A percentile compares a stretch with the other conserved stretches of the same genome.
phyloP scores from a whole-genome alignment of 2,888 invertebrate species.

The Phyto melanocephala region DNA sequence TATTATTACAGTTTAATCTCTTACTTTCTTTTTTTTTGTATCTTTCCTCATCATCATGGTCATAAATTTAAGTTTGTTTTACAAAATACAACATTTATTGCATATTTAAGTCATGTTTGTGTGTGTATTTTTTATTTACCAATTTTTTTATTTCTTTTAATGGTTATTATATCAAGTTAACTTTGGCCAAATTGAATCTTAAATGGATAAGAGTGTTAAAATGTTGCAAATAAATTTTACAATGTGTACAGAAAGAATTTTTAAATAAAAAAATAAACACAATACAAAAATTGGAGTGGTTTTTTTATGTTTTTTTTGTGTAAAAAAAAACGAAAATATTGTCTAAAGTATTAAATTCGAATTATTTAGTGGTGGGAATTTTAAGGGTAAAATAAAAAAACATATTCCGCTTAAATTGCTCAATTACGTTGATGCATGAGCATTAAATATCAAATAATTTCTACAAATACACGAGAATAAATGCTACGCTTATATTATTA shows the following conservation, averaged over 20 bases:
- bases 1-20: background rate
- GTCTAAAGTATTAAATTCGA: background rate
- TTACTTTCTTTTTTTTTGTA: slow-evolving; percentile 4
- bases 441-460: too few relatives aligned
- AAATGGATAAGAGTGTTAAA: background rate
- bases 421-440: too few relatives aligned
- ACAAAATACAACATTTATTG: slow-evolving; percentile 15
- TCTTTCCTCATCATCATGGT: background rate
- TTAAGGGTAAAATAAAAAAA: too few relatives aligned
- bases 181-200: background rate
- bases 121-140: background rate
- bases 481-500: too few relatives aligned
- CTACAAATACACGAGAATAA: too few relatives aligned
- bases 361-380: background rate
- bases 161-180: background rate
- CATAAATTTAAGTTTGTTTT: slow-evolving; percentile 29
- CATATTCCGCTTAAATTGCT: background rate
- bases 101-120: background rate
- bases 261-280: background rate
- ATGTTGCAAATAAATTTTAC: background rate
- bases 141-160: background rate
- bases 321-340: background rate
- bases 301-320: background rate
- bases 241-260: background rate
- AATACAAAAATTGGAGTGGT: background rate